Percentiles rank a stretch among this genome's conserved stretches.
phyloP scores from a whole-genome alignment of 2,797 vertebrate species.

The Anas acuta region DNA sequence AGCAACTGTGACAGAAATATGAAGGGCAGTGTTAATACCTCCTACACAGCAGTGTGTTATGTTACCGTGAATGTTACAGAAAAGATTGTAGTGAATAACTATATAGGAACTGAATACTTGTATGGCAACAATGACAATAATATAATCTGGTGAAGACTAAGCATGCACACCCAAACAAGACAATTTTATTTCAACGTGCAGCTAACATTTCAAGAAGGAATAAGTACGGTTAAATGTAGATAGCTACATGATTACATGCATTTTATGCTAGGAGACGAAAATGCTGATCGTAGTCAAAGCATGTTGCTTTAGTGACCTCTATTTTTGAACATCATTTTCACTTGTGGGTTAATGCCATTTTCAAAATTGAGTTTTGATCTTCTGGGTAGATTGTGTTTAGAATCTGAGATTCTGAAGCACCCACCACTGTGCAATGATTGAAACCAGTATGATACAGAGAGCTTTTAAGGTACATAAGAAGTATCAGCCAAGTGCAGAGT shows the following conservation, averaged over 20 bases:
- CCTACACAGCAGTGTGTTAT: rapidly evolving
- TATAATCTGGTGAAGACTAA: not conserved
- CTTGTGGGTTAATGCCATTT: conserved; percentile 71
- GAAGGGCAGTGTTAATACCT: not conserved
- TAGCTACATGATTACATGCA: conserved; percentile 18
- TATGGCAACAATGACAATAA: not conserved
- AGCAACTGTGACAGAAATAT: not conserved
- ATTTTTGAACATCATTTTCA: conserved; percentile 70
- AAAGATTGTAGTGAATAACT: not conserved
- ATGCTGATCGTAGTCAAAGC: conserved; percentile 39
- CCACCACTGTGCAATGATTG: conserved; percentile 64
- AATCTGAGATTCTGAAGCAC: conserved; percentile 67
- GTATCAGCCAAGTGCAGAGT: conserved; percentile 59
- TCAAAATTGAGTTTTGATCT: conserved; percentile 74
- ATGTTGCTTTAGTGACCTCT: conserved; percentile 53
- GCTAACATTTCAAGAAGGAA: conserved; percentile 33
- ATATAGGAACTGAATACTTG: conserved; percentile 7
- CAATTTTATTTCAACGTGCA: not conserved
- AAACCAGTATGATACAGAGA: conserved; percentile 69
- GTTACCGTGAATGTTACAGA: not conserved
- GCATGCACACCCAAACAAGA: not conserved
- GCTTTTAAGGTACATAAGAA: conserved; percentile 68
- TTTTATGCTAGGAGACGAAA: not conserved
- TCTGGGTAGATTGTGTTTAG: conserved; percentile 66
- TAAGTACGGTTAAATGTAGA: conserved; percentile 4